Evolutionary conservation across 2,797 vertebrate genomes (phyloP).

Genomic region (Melanotaenia boesemani): DNA sequence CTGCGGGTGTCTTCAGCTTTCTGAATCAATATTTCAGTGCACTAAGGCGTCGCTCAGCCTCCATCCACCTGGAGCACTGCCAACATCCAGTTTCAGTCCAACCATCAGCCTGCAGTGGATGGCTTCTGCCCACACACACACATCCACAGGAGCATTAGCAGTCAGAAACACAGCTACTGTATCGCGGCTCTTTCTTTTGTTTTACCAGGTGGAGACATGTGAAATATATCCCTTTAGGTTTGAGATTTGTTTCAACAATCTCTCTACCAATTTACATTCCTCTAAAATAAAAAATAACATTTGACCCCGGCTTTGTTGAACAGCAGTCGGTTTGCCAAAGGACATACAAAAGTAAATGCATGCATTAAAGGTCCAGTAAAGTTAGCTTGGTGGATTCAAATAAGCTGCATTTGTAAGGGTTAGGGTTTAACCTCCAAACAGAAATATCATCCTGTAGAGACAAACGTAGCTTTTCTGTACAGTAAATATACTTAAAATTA

Average conservation of each 20-base stretch:
- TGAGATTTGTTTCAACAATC: constrained; percentile 23
- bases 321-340: constrained; percentile 14
- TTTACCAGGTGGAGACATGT: constrained; percentile 54
- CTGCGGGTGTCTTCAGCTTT: constrained; percentile 57
- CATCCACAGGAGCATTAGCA: constrained; percentile 34
- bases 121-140: constrained; percentile 65
- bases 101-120: constrained; percentile 52
- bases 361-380: constrained; percentile 22
- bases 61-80: constrained; percentile 76
- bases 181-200: constrained; percentile 47
- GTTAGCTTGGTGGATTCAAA: constrained; percentile 15
- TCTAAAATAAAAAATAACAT: constrained; percentile 30
- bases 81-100: constrained; percentile 65
- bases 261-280: constrained; percentile 21
- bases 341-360: neutral
- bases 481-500: too few species aligned
- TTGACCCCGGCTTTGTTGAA: constrained; percentile 25
- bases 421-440: constrained; percentile 10
- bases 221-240: constrained; percentile 17
- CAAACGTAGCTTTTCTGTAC: too few species aligned
- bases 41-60: constrained; percentile 75
- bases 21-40: constrained; percentile 76
- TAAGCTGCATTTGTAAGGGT: neutral
- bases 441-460: too few species aligned
- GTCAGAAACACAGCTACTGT: constrained; percentile 23